Base-by-base conservation (phyloP, 2,797 vertebrate species). In the Hemibagrus guttatus region DNA sequence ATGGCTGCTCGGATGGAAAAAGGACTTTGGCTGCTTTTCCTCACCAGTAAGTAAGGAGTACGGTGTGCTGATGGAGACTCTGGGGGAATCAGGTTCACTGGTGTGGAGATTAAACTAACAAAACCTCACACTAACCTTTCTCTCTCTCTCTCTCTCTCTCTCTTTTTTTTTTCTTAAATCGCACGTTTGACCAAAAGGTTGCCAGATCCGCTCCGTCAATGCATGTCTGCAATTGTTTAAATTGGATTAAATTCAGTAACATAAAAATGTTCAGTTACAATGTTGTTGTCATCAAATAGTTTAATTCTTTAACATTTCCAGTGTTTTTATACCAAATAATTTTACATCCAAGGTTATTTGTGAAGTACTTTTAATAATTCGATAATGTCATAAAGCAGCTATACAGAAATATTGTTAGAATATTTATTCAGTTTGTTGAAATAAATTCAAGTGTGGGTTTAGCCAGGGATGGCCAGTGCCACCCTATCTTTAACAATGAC, bases 31-130 rank as follows among this genome's bases (percentile, higher is more conserved):
- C 74, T 78, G 74, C n/a, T 78, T 52, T 56, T 78, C 7, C 74
- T 85, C 14, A 56, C 74, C 74, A 78, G 74, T 78, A 78, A 78
- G 74, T 78, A 78, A 78, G 26, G 71, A 74, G 42, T 49, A 4
- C 26, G 42, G 1, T 74, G 42, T 42, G 19, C 17, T 72, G 39
- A 0, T 49, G 71, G 39, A 71, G 17, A 72, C 42, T 72, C 21
- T 6, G 23, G 17, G 23, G 8, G 23, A 12, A 76, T 54, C 72
- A 28, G 72, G 72, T 52, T 49, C 46, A 49, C 26, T 54, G n/a
- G 49, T 76, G 52, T 52, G 52, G 49, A n/a, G n/a, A 54, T 56
- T 26, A 72, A 69, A 69, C 35, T 42, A 21, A 31, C 8, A 39
- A 21, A 71, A 71, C 35, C 68, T 71, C 35, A 71, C 35, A 71